Conservation (phyloP, 2,113 vertebrate species). For the Nyctibius bracteatus region DNA sequence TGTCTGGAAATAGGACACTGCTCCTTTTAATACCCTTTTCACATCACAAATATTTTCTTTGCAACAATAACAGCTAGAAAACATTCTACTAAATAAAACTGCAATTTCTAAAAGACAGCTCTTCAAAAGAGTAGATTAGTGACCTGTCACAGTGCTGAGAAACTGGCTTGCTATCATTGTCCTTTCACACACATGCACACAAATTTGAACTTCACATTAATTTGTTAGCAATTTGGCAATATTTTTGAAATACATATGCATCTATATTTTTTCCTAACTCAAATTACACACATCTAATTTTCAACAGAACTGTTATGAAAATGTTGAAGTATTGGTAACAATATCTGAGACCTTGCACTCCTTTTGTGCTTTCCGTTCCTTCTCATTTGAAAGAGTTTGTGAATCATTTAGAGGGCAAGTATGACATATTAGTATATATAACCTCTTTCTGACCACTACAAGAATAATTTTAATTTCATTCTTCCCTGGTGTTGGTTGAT, state of each 20-base stretch:
- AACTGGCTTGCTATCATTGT: not conserved
- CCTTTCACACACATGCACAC: not conserved
- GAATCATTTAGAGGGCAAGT: not conserved
- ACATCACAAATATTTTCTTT: constrained; percentile 27
- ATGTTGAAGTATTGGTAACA: not conserved
- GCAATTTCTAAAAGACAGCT: not conserved
- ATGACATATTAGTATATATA: not conserved
- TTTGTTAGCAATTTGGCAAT: not conserved
- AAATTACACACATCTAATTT: not conserved
- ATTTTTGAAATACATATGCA: not conserved
- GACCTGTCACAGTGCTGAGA: not conserved
- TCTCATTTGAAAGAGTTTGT: not conserved
- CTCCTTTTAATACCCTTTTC: constrained; percentile 1
- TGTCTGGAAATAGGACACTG: not conserved
- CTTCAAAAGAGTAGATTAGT: not conserved
- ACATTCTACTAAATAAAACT: constrained; percentile 8
- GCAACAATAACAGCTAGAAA: not conserved
- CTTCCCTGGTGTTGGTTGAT: rapidly evolving
- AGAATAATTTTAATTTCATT: not conserved
- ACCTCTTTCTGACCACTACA: not conserved
- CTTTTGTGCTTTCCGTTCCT: not conserved
- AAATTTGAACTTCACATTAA: not conserved
- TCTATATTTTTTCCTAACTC: not conserved
- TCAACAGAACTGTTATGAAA: not conserved
- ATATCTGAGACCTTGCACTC: not conserved